These are phyloP conservation scores for Neoaliturus tenellus DNA, from an alignment of 2,888 invertebrate species.

Conservation along the genomic window DNA sequence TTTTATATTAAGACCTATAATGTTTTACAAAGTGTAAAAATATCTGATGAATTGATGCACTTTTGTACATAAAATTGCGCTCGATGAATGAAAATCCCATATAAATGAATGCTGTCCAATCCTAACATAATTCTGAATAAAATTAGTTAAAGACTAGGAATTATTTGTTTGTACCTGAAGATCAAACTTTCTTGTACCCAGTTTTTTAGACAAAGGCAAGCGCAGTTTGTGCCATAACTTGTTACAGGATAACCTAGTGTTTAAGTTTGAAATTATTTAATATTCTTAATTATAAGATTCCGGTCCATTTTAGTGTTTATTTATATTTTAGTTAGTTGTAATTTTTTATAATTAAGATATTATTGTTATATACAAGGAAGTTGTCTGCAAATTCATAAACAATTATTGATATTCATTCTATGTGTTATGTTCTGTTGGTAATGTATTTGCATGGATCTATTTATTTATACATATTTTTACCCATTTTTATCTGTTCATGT, in stretches of 20 bases:
- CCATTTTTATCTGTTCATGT: too few relatives aligned
- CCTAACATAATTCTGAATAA: background rate
- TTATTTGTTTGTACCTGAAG: conserved; percentile 24
- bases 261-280: background rate
- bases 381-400: background rate
- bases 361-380: background rate
- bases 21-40: background rate
- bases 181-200: background rate
- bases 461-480: background rate
- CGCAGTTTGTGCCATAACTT: conserved; percentile 1
- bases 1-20: background rate
- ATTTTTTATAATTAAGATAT: background rate
- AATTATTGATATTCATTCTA: background rate
- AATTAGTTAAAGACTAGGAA: conserved; percentile 12
- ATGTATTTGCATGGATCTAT: background rate
- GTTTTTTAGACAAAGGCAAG: background rate
- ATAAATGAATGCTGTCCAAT: conserved; percentile 12
- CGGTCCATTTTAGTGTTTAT: background rate
- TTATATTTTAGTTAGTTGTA: background rate
- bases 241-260: background rate
- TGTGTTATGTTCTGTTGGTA: background rate
- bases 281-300: background rate
- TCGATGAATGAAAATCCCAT: background rate
- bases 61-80: too few relatives aligned
- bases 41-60: too few relatives aligned